Base-by-base conservation (phyloP, 2,888 invertebrate genomes). In the Siphonodentalium dalli region DNA sequence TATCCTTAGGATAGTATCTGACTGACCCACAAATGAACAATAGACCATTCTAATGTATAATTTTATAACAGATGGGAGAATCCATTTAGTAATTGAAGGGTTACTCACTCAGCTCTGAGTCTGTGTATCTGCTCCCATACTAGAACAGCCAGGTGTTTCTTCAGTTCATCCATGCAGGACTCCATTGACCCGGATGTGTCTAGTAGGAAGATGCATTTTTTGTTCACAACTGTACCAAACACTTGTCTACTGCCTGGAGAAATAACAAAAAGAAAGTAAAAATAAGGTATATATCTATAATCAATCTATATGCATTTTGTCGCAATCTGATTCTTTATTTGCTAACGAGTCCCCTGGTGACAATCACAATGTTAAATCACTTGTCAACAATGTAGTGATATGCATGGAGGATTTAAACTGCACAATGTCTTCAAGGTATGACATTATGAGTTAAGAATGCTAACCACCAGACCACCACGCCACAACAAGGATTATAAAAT, bases 111-210 rank as follows among this genome's bases (percentile, higher is more conserved):
- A 51, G 71, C 68, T 20, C 67, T 67, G 50, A 74, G 66, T 43
- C 73, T 70, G 63, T 78, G 75, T 2, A 82, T 65, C 62, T 82
- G 82, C 42, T 82, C 81, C 81, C 81, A 81, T 34, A 82, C 69
- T 6, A 82, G 71, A 11, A 78, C 66, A 4, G 77, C 74, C 34
- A 82, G 60, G 48, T 80, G 78, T 54, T 75, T 74, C 68, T 78
- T 82, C 46, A 82, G 65, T 41, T 80, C 79, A 9, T 74, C 74
- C 73, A 82, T 77, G 62, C 74, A 68, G 1, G 73, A 69, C 20
- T 72, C 75, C 82, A 82, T 82, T 13, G 82, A 82, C 0, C 82
- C 82, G 3, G 81, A 82, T 11, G 77, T 80, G 58, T 82, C 82
- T 15, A 82, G 69, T 33, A 82, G 69, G 27, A 82, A 64, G 23